Evolutionary conservation across 1,140 invertebrate species (phyloP).

Genomic region (Drosophila watanabei): DNA sequence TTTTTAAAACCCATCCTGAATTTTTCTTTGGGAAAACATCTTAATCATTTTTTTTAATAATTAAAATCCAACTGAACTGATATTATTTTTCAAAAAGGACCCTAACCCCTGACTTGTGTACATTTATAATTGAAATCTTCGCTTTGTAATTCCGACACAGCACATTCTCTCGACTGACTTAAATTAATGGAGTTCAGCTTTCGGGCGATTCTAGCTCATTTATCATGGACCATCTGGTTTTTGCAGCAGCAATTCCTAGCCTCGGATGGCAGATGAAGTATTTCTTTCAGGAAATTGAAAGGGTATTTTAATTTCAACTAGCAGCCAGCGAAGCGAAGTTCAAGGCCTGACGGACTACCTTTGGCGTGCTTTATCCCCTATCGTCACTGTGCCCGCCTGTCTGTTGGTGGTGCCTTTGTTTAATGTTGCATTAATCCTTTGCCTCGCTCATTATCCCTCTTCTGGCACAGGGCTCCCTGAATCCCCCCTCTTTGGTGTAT

Average conservation of each 20-base stretch:
- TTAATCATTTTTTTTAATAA: background rate
- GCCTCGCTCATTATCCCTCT: conserved; percentile 70
- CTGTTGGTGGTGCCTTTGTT: conserved; percentile 57
- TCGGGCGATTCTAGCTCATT: conserved; percentile 23
- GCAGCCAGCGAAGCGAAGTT: conserved; percentile 28
- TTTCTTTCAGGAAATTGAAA: conserved; percentile 11
- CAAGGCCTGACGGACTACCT: conserved; percentile 48
- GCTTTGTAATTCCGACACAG: conserved; percentile 12
- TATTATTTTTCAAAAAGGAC: background rate
- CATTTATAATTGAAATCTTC: conserved; percentile 31
- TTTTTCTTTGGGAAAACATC: background rate
- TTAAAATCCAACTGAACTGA: background rate
- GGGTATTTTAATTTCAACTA: conserved; percentile 23
- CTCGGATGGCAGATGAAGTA: conserved; percentile 11
- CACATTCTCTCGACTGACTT: conserved; percentile 18
- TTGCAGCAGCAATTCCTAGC: conserved; percentile 3
- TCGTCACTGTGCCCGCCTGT: conserved; percentile 4
- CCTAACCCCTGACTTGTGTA: background rate
- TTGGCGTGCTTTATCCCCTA: conserved; percentile 10
- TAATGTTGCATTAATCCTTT: conserved; percentile 74
- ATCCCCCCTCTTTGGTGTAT: conserved; percentile 46
- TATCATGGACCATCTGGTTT: conserved; percentile 34
- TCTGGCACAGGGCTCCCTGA: conserved; percentile 32
- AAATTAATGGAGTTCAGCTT: conserved; percentile 35
- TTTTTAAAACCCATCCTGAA: too few species aligned